A percentile compares a stretch with the other conserved stretches of the same genome.
These are phyloP conservation scores for Zosterops pallidus DNA, from an alignment of 2,113 vertebrate genomes.

Conservation along the genomic window DNA sequence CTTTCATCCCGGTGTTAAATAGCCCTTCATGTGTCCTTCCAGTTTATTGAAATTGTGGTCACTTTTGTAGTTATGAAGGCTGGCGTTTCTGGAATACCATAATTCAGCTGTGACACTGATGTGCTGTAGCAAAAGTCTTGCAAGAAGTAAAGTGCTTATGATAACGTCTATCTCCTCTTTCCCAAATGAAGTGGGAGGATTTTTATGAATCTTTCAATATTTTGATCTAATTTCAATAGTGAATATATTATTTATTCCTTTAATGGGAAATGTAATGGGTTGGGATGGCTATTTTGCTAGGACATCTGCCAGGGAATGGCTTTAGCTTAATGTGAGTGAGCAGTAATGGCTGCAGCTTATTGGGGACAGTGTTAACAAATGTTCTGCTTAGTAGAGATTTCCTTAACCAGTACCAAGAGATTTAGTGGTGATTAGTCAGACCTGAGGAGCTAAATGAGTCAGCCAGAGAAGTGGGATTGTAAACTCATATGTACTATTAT, in stretches of 20 bases:
- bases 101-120: constrained; percentile 21
- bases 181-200: neutral
- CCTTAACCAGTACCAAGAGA: neutral
- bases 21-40: constrained; percentile 26
- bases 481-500: neutral
- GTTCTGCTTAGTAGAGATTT: neutral
- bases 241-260: constrained; percentile 10
- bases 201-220: constrained; percentile 34
- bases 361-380: neutral
- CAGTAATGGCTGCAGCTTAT: neutral
- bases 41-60: constrained; percentile 6
- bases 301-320: constrained; percentile 20
- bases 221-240: constrained; percentile 23
- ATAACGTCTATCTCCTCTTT: neutral
- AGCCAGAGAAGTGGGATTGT: neutral
- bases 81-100: neutral
- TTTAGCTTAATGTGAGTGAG: neutral
- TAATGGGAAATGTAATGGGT: constrained; percentile 10
- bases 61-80: neutral
- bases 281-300: neutral
- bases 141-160: neutral
- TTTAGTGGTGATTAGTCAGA: neutral
- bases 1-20: neutral
- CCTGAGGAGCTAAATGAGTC: neutral
- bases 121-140: constrained; percentile 1